Evolutionary conservation across 2,113 vertebrate genomes (phyloP).

Genomic region (Rhinopomastus cyanomelas): DNA sequence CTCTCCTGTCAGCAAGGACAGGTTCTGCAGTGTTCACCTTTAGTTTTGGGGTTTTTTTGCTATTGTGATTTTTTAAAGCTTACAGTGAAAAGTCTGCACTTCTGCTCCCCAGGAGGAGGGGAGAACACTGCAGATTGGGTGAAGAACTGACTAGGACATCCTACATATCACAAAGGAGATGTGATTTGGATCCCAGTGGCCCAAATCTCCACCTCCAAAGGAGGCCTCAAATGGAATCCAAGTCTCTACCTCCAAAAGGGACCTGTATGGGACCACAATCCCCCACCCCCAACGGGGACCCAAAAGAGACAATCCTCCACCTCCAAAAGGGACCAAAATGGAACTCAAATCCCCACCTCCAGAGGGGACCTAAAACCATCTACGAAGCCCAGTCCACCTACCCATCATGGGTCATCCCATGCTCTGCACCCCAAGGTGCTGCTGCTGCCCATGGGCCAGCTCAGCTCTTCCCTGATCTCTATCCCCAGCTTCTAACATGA

Average conservation of each 20-base stretch:
- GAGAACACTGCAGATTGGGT: fast-evolving
- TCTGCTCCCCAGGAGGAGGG: fast-evolving
- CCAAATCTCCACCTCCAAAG: no score
- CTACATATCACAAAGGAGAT: no score
- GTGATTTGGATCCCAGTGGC: no score
- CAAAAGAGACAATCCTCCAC: no score
- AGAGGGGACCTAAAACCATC: not conserved
- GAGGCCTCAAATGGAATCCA: no score
- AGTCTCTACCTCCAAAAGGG: no score
- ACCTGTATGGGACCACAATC: no score
- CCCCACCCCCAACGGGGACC: no score
- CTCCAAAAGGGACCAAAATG: no score
- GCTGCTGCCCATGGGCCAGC: not conserved
- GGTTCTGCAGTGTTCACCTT: not conserved
- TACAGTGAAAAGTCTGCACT: fast-evolving
- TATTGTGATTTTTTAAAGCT: not conserved
- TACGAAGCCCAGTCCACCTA: fast-evolving
- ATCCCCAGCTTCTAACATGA: not conserved
- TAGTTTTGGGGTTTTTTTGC: not conserved
- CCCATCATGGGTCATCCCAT: fast-evolving
- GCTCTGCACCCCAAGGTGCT: not conserved
- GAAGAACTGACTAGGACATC: not conserved
- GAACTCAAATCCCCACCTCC: not conserved
- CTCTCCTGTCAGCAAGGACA: not conserved
- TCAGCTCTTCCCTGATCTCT: not conserved